Base-by-base conservation (phyloP, 2,888 invertebrate species). In the Tetranychus truncatus region DNA sequence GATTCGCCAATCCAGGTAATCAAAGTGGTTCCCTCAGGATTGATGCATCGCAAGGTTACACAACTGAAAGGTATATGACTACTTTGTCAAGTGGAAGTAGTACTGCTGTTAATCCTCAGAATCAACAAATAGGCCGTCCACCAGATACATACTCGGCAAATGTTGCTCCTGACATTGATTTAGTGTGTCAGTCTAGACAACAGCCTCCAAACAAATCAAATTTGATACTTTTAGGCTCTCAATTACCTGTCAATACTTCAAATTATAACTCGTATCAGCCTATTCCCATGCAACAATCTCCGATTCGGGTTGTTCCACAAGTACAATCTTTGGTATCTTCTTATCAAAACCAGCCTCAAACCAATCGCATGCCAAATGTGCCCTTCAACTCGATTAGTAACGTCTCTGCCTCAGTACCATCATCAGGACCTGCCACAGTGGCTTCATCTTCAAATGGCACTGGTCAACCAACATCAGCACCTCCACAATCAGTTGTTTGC, bases 161-260 rank as follows among this genome's bases (percentile, higher is more conserved):
- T 7, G 66, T 18, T 66, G 18, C 66, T 20, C 66, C 66, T 7
- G 11, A 66, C 18, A 66, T 66, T 5, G 66, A 66, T 20, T 18
- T 66, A 20, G 20, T 66, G 1, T 66, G 20, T 66, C 66, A 66
- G 66, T 7, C 15, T 20, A 7, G 66, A 20, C 18, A 34, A 34
- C 34, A 18, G 18, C 66, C 66, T 66, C 66, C 18, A 20, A 18
- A 66, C n/a, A 66, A 66, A 66, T 66, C 66, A 66, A 66, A 66
- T 20, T 20, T 66, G n/a, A 66, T 66, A 66, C 20, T 66, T 20
- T 66, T 66, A 66, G 66, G 66, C 20, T 66, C 66, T 20, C 66
- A 66, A 66, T 7, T 66, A 20, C 66, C 66, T 20, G 20, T 66
- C n/a, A 20, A 66, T 34, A 34, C 34, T 34, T 34, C 34, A 34